phyloP scores from a whole-genome alignment of 2,797 vertebrate species.

The Orientallactaga sibirica region DNA sequence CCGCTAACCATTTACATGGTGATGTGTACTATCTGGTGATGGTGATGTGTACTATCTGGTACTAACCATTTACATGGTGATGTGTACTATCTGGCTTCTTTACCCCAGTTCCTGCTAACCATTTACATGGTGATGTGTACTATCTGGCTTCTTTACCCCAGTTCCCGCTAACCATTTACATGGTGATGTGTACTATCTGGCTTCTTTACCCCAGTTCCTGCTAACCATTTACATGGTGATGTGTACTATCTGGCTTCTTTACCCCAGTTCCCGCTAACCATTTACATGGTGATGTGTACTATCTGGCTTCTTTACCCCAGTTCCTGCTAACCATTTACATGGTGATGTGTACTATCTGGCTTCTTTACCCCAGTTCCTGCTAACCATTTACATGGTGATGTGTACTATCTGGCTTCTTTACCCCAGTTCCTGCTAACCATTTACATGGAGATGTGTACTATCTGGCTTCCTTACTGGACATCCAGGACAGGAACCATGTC shows the following conservation, averaged over 20 bases:
- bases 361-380: background rate
- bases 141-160: background rate
- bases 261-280: too few species aligned
- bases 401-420: background rate
- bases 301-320: background rate
- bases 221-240: background rate
- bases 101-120: background rate
- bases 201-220: background rate
- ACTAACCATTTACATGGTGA: background rate
- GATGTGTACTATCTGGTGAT: background rate
- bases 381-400: background rate
- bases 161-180: background rate
- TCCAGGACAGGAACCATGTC: background rate
- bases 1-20: background rate
- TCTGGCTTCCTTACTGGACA: background rate
- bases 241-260: background rate
- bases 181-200: background rate
- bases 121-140: background rate
- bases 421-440: background rate
- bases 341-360: background rate
- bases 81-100: background rate
- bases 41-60: too few species aligned
- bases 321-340: background rate
- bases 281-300: background rate
- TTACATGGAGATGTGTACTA: background rate